These are phyloP conservation scores for Ascidia mentula DNA, from an alignment of 23 tunicate species.

Conservation along the genomic window DNA sequence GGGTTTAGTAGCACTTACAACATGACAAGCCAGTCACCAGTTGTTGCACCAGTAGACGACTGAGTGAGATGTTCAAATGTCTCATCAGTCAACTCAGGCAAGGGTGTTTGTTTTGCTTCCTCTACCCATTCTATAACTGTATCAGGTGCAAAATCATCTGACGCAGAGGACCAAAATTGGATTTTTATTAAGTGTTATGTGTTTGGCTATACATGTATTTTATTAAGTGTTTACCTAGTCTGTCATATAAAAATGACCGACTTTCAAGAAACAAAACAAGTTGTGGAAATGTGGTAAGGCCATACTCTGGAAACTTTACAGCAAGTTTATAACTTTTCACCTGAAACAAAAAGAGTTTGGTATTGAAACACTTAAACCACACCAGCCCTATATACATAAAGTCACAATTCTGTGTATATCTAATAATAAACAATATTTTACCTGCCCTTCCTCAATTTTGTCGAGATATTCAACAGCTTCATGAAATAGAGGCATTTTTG, in stretches of 20 bases:
- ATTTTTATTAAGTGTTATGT: background rate
- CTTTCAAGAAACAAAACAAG: constrained; percentile 57
- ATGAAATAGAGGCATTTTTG: constrained; percentile 68
- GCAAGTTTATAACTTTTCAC: constrained; percentile 87
- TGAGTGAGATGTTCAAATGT: constrained; percentile 96
- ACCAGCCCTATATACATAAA: background rate
- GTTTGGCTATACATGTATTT: no score
- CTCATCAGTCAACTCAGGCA: constrained; percentile 85
- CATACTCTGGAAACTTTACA: constrained; percentile 95
- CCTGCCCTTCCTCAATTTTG: constrained; percentile 72
- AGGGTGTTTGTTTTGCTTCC: constrained; percentile 89
- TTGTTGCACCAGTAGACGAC: constrained; percentile 87
- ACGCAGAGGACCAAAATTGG: background rate
- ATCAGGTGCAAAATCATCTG: constrained; percentile 57
- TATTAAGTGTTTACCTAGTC: constrained; percentile 10
- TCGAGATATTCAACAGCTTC: constrained; percentile 92
- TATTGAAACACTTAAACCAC: background rate
- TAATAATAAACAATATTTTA: background rate
- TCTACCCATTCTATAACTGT: constrained; percentile 86
- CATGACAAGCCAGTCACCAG: constrained; percentile 93
- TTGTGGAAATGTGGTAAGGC: constrained; percentile 83
- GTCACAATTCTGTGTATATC: background rate
- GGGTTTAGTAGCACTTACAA: constrained; percentile 58
- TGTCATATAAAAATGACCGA: constrained; percentile 66
- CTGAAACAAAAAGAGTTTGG: constrained; percentile 12